Evolutionary conservation across 2,113 vertebrate species (phyloP), one percentile per base, ranked within the genome.

Genomic region (Fregetta grallaria): DNA sequence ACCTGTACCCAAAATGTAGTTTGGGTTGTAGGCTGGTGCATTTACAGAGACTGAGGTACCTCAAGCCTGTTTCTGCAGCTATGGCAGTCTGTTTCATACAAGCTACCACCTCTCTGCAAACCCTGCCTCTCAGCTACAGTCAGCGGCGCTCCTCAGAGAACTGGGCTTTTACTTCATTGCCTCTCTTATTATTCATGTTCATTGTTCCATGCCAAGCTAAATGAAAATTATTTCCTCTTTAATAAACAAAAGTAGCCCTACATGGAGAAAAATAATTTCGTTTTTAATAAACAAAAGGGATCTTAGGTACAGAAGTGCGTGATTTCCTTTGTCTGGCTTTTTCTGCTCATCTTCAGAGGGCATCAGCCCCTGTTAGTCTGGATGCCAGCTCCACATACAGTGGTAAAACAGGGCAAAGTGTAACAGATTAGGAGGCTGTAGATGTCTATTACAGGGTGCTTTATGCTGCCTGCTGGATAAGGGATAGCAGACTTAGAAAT

Each of bases 191-290:
- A 75, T 58, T 93, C 55, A 40, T 50, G 65, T 67, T 88, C 45
- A 70, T 25, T 1, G 1, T 40, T 93, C 52, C 50, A 14, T 85
- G 56, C 29, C 73, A 93, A 84, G 56, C 40, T 56, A 56, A 81
- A 88, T 49, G 38, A 72, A 93, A 91, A 82, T 36, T n/a, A 82
- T 81, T 93, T 96, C 90, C 47, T 85, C 63, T 82, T 84, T 92
- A 80, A 85, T 66, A 70, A 63, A 59, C 12, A 65, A 67, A 88
- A 94, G 32, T 44, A 16, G 15, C 7, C 34, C n/a, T 61, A 38
- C 23, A 42, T 8, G 21, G 52, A 87, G 65, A 79, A 86, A 89
- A 94, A 92, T 22, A 10, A 58, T 62, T 73, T 63, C 32, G 16
- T 91, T 92, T 91, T 70, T 92, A 74, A 96, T 56, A 74, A 90